Conservation (phyloP, 2,888 invertebrate species). For the Macaria notata region DNA sequence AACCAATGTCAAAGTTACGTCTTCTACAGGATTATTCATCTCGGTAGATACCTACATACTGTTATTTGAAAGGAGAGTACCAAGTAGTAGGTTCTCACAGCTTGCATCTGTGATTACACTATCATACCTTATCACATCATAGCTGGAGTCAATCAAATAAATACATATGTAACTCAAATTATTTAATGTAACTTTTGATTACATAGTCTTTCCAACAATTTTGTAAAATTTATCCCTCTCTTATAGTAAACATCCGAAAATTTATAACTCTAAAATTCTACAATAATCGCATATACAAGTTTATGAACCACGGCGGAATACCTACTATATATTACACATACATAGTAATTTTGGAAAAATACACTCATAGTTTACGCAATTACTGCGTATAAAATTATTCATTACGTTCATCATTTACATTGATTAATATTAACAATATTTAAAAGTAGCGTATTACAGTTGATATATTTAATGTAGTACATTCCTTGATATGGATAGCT, state of each 20-base stretch:
- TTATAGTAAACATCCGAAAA: constrained; percentile 55
- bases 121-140: no score
- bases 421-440: constrained; percentile 26
- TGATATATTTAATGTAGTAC: constrained; percentile 31
- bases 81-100: no score
- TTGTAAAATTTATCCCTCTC: constrained; percentile 53
- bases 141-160: constrained; percentile 4
- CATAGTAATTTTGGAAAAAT: constrained; percentile 33
- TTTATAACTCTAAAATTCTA: constrained; percentile 46
- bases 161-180: constrained; percentile 45
- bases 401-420: constrained; percentile 28
- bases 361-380: constrained; percentile 19
- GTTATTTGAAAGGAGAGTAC: no score
- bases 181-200: constrained; percentile 55
- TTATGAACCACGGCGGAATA: constrained; percentile 23
- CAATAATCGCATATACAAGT: constrained; percentile 47
- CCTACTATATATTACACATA: constrained; percentile 30
- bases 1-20: no score
- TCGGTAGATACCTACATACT: no score
- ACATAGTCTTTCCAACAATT: constrained; percentile 53
- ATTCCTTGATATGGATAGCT: constrained; percentile 38
- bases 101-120: no score
- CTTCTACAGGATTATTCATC: no score
- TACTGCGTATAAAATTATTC: constrained; percentile 18
- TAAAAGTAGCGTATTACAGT: constrained; percentile 26